These are phyloP conservation scores for Leptinotarsa rubiginosa DNA, from an alignment of 2,888 invertebrate genomes.

Conservation along the genomic window DNA sequence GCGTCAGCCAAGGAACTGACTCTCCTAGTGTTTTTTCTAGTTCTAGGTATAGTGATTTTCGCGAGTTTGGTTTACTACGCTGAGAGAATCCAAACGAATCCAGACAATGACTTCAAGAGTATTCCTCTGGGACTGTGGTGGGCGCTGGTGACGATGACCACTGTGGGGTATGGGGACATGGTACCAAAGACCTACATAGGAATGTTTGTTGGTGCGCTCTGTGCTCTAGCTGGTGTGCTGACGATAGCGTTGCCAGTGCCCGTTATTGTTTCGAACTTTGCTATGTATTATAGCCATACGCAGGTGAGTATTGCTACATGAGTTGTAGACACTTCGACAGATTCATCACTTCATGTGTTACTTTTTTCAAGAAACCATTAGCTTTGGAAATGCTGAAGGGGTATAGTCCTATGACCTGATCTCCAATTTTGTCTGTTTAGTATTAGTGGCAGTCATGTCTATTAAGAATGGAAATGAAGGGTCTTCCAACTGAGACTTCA, in stretches of 20 bases:
- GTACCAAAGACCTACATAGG: slow-evolving; percentile 98
- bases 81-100: slow-evolving; percentile 90
- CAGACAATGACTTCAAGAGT: slow-evolving; percentile 97
- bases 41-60: slow-evolving; percentile 97
- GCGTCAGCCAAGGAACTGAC: slow-evolving; percentile 97
- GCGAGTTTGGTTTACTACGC: slow-evolving; percentile 98
- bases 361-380: too few species aligned
- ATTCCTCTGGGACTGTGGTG: slow-evolving; percentile 98
- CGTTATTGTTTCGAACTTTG: slow-evolving; percentile 99
- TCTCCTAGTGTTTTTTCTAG: slow-evolving; percentile 95
- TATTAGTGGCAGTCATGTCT: too few species aligned
- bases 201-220: slow-evolving; percentile 98
- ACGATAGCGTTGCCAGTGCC: slow-evolving; percentile 99
- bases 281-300: slow-evolving; percentile 95
- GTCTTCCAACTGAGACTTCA: too few species aligned
- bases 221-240: slow-evolving; percentile 97
- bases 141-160: slow-evolving; percentile 99
- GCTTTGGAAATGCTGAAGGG: too few species aligned
- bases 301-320: slow-evolving; percentile 63
- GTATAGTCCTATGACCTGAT: too few species aligned
- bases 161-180: slow-evolving; percentile 98
- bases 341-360: too few species aligned
- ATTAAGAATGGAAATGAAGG: too few species aligned
- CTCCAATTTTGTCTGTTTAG: too few species aligned
- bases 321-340: too few species aligned